phyloP scores from a whole-genome alignment of 2,888 invertebrate genomes.

The Diploptera punctata region DNA sequence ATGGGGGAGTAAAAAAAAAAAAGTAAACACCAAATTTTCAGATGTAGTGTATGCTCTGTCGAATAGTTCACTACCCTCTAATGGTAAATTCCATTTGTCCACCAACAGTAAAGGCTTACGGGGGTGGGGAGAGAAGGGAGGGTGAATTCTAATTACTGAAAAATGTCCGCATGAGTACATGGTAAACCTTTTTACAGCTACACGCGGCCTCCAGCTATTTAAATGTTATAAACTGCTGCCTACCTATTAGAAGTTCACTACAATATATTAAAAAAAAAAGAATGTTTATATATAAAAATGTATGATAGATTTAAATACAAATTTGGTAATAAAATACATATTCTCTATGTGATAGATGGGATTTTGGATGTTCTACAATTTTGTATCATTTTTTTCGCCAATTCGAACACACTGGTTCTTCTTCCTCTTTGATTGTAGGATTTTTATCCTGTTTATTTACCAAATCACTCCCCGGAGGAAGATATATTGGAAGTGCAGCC shows the following conservation, averaged over 20 bases:
- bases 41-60: constrained; percentile 21
- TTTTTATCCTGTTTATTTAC: no score
- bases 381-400: no score
- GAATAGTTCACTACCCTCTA: constrained; percentile 16
- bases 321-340: constrained; percentile 20
- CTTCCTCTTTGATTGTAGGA: no score
- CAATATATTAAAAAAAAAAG: constrained; percentile 21
- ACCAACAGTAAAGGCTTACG: constrained; percentile 2
- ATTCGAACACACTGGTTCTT: no score
- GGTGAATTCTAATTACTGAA: constrained; percentile 27
- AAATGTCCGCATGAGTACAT: constrained; percentile 25
- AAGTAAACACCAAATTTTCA: constrained; percentile 27
- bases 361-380: no score
- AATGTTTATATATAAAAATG: constrained; percentile 16
- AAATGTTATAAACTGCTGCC: constrained; percentile 23
- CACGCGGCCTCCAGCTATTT: constrained; percentile 22
- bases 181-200: constrained; percentile 26
- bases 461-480: no score
- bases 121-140: background rate
- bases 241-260: constrained; percentile 26
- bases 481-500: no score
- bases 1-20: background rate
- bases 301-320: constrained; percentile 6
- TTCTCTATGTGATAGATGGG: no score
- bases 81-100: constrained; percentile 28